Evolutionary conservation across 2,888 invertebrate genomes (phyloP).

Genomic region (Athetis lepigone): DNA sequence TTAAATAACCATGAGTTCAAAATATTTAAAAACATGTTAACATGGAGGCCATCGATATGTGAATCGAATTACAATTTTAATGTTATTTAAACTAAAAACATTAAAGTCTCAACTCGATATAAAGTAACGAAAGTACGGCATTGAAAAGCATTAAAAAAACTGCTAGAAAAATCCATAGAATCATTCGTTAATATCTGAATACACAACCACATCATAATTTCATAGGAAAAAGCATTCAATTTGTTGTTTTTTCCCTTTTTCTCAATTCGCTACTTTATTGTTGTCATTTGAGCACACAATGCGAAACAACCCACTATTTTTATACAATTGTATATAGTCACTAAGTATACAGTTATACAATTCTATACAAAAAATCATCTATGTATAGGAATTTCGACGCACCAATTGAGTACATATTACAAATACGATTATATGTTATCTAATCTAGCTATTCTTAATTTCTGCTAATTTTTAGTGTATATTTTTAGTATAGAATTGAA

Average conservation of each 20-base stretch:
- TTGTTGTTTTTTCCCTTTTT: conserved; percentile 31
- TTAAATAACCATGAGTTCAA: too few species aligned
- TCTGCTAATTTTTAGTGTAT: conserved; percentile 27
- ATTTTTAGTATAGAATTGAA: conserved; percentile 46
- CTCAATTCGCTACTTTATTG: conserved; percentile 50
- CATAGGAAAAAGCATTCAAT: conserved; percentile 79
- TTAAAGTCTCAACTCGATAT: conserved; percentile 10
- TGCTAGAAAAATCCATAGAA: conserved; percentile 72
- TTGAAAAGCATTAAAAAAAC: conserved; percentile 63
- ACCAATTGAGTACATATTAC: conserved; percentile 50
- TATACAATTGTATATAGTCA: background rate
- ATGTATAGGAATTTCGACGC: conserved; percentile 41
- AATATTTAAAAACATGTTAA: too few species aligned
- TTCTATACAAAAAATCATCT: conserved; percentile 35
- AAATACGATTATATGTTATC: conserved; percentile 55
- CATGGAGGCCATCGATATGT: background rate
- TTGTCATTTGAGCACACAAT: conserved; percentile 59
- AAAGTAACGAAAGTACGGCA: conserved; percentile 37
- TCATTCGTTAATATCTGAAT: conserved; percentile 71
- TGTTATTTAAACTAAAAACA: background rate
- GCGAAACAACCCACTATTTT: conserved; percentile 29
- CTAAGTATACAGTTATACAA: conserved; percentile 39
- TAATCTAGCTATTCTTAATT: conserved; percentile 47
- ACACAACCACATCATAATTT: conserved; percentile 86
- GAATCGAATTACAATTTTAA: conserved; percentile 20